A percentile compares a stretch with the other conserved stretches of the same genome.
Conservation (phyloP, 1,140 invertebrate species). For the Aricia agestis region DNA sequence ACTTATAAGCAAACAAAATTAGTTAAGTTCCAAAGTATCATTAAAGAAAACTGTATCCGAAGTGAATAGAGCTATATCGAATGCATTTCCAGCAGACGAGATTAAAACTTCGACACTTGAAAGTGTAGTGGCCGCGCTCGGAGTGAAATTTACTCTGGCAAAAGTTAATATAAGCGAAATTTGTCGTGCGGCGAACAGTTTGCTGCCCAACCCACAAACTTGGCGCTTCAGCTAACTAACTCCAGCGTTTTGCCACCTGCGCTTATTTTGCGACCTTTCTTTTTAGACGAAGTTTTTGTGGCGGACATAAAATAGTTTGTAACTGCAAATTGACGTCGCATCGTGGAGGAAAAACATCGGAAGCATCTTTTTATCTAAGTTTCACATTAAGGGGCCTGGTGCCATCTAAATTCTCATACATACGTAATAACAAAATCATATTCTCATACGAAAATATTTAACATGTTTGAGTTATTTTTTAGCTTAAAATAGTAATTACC, state of each 20-base stretch:
- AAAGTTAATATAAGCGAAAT: conserved; percentile 71
- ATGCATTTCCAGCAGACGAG: conserved; percentile 37
- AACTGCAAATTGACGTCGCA: background rate
- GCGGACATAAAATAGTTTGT: background rate
- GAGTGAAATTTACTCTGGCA: conserved; percentile 62
- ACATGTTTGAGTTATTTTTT: too few relatives aligned
- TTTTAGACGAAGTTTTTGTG: background rate
- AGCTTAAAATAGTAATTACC: too few relatives aligned
- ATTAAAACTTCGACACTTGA: conserved; percentile 68
- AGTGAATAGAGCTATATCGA: conserved; percentile 28
- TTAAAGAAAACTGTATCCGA: conserved; percentile 35
- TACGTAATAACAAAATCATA: too few relatives aligned
- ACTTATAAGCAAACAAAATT: conserved; percentile 26
- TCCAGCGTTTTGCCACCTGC: conserved; percentile 42
- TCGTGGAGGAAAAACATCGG: too few relatives aligned
- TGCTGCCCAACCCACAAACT: conserved; percentile 45
- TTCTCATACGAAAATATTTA: too few relatives aligned
- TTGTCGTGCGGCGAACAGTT: conserved; percentile 56
- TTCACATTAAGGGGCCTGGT: too few relatives aligned
- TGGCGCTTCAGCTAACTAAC: conserved; percentile 45
- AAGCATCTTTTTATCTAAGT: too few relatives aligned
- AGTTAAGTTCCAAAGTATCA: conserved; percentile 37
- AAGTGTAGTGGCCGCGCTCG: conserved; percentile 56
- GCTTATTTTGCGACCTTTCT: conserved; percentile 22
- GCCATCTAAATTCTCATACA: too few relatives aligned